A percentile compares a stretch with the other conserved stretches of the same genome.
These are phyloP conservation scores for Xanthia icteritia DNA, from an alignment of 2,888 invertebrate species.

Conservation along the genomic window DNA sequence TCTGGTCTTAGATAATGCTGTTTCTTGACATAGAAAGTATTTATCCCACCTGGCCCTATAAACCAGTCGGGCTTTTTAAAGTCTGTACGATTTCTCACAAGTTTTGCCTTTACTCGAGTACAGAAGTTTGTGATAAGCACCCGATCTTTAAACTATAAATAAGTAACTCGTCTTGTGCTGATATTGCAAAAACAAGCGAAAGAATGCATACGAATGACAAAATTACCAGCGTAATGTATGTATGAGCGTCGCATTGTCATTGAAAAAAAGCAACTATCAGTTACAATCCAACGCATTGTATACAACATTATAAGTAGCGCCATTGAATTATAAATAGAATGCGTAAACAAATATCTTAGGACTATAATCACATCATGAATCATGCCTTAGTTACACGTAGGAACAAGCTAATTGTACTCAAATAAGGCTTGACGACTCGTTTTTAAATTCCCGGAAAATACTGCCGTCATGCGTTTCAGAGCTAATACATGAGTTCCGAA, in stretches of 20 bases:
- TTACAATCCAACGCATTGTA: slow-evolving; percentile 53
- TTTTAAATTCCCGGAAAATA: slow-evolving; percentile 44
- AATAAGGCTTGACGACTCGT: slow-evolving; percentile 25
- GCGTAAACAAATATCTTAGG: slow-evolving; percentile 63
- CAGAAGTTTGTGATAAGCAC: neutral
- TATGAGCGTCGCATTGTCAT: slow-evolving; percentile 40
- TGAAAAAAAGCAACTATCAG: slow-evolving; percentile 61
- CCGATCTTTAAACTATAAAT: slow-evolving; percentile 15
- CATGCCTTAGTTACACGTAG: slow-evolving; percentile 29
- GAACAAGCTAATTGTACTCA: slow-evolving; percentile 29
- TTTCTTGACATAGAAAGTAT: slow-evolving; percentile 1
- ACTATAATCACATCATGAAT: slow-evolving; percentile 54
- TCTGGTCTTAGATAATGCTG: neutral
- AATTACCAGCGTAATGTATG: slow-evolving; percentile 29
- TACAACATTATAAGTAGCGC: slow-evolving; percentile 56
- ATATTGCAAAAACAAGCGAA: slow-evolving; percentile 25
- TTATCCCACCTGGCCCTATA: neutral
- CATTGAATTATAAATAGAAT: slow-evolving; percentile 63
- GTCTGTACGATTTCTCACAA: neutral
- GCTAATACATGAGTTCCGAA: slow-evolving; percentile 27
- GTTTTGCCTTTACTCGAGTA: slow-evolving; percentile 1
- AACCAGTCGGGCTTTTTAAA: neutral
- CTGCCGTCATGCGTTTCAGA: slow-evolving; percentile 20
- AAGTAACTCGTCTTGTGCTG: slow-evolving; percentile 7
- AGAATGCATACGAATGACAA: slow-evolving; percentile 34